Evolutionary conservation across 2,888 invertebrate genomes (phyloP).

Genomic region (Melinaea marsaeus): DNA sequence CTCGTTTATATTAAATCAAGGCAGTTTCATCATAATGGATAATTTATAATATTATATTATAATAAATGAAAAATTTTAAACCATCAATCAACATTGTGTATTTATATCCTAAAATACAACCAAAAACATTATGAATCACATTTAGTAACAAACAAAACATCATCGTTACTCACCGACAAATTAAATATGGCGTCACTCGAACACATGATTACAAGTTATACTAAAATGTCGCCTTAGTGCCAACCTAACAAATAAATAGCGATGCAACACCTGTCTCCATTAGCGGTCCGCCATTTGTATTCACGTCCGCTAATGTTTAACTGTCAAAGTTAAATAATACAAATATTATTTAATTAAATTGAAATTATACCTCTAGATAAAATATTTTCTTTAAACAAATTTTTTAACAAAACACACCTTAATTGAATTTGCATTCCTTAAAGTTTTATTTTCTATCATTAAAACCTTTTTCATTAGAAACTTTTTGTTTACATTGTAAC

Average conservation of each 20-base stretch:
- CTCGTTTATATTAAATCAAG: too few relatives aligned
- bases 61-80: neutral
- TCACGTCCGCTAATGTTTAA: neutral
- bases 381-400: too few relatives aligned
- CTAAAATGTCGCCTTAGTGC: neutral
- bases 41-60: too few relatives aligned
- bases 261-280: neutral
- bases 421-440: too few relatives aligned
- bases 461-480: too few relatives aligned
- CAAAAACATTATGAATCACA: neutral
- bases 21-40: too few relatives aligned
- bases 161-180: neutral
- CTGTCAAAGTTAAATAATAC: neutral
- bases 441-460: too few relatives aligned
- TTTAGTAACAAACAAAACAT: neutral
- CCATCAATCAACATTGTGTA: neutral
- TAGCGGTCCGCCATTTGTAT: neutral
- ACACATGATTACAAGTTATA: neutral
- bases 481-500: too few relatives aligned
- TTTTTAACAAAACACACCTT: too few relatives aligned
- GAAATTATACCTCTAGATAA: too few relatives aligned
- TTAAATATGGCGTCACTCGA: conserved; percentile 1
- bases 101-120: neutral
- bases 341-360: too few relatives aligned
- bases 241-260: neutral